Conservation (phyloP, 2,113 vertebrate species). For the Psittacula cyanocephala region DNA sequence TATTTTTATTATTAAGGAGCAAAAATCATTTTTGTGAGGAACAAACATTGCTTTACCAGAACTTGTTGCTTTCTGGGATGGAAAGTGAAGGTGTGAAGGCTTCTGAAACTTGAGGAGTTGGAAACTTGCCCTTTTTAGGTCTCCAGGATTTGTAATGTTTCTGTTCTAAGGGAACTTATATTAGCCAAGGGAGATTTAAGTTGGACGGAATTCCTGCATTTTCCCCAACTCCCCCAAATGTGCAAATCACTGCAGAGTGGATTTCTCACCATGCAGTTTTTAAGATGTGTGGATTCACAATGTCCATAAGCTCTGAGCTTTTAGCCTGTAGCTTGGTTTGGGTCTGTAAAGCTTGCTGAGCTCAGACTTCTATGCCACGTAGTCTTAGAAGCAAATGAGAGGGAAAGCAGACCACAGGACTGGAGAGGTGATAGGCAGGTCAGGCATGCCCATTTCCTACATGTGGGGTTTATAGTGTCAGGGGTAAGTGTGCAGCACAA, state of each 20-base stretch:
- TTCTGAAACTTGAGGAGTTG: background rate
- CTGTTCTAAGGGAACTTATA: background rate
- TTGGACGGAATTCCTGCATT: background rate
- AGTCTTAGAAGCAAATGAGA: background rate
- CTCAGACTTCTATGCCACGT: too few relatives aligned
- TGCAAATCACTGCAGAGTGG: background rate
- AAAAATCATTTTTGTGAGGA: background rate
- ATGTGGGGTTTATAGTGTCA: fast-evolving
- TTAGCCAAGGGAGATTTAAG: background rate
- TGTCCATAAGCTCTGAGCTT: background rate
- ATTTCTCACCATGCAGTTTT: background rate
- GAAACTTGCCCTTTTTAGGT: background rate
- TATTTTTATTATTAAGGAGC: background rate
- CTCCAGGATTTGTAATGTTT: background rate
- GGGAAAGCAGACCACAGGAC: background rate
- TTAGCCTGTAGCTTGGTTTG: background rate
- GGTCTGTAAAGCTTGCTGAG: too few relatives aligned
- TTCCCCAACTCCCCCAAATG: background rate
- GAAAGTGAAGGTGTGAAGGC: background rate
- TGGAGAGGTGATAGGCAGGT: background rate
- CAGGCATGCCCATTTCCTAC: background rate
- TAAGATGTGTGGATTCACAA: background rate
- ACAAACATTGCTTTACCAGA: background rate
- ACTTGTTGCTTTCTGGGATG: background rate
- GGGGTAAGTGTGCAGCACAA: background rate